phyloP scores from a whole-genome alignment of 2,888 invertebrate genomes.

The Megamerina dolium region DNA sequence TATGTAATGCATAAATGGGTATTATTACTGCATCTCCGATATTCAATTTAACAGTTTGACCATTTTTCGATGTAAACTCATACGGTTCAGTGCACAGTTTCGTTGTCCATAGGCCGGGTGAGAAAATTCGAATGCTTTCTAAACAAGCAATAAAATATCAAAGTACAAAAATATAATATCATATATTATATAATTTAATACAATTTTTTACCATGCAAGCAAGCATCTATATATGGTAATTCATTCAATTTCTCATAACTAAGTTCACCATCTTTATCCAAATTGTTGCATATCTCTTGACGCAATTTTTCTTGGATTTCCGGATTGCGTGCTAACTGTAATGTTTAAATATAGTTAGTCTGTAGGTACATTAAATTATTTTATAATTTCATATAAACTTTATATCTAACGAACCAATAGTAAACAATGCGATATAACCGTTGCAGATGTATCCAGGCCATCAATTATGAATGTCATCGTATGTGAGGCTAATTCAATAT shows the following conservation, averaged over 20 bases:
- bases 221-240: constrained; percentile 43
- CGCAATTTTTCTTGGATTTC: constrained; percentile 33
- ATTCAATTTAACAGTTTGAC: constrained; percentile 24
- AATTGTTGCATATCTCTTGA: constrained; percentile 27
- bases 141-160: neutral
- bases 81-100: constrained; percentile 38
- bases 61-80: constrained; percentile 30
- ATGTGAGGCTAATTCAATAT: constrained; percentile 36
- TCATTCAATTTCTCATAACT: constrained; percentile 36
- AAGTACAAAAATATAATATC: neutral
- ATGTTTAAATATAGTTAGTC: neutral
- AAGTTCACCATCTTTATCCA: constrained; percentile 24
- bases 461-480: constrained; percentile 46
- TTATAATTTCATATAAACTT: neutral
- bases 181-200: neutral
- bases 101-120: constrained; percentile 33
- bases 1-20: constrained; percentile 39
- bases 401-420: constrained; percentile 30
- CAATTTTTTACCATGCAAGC: constrained; percentile 35
- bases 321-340: constrained; percentile 35
- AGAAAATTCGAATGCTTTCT: constrained; percentile 41
- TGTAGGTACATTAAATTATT: neutral
- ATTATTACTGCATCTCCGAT: constrained; percentile 35
- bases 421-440: constrained; percentile 38
- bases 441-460: constrained; percentile 45